These are phyloP conservation scores for Circaetus gallicus DNA, from an alignment of 2,113 vertebrate species.

Conservation along the genomic window DNA sequence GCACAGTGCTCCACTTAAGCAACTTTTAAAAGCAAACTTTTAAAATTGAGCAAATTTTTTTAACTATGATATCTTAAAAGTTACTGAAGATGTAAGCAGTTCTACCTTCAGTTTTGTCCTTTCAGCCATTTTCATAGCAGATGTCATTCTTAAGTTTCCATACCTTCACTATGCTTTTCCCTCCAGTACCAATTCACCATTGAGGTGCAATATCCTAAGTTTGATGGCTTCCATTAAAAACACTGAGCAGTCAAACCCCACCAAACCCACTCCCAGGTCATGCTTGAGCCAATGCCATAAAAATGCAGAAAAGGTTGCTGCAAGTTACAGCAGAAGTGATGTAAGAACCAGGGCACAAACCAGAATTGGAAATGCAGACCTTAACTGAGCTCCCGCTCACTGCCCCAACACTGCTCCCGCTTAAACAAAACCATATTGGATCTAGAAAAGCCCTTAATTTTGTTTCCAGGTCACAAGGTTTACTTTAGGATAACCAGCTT, in stretches of 20 bases:
- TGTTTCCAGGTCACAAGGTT: neutral
- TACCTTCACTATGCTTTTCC: neutral
- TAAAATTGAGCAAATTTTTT: neutral
- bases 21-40: neutral
- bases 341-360: neutral
- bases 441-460: neutral
- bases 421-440: neutral
- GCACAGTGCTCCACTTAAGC: neutral
- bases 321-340: neutral
- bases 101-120: neutral
- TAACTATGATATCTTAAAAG: neutral
- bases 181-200: neutral
- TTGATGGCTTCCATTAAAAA: neutral
- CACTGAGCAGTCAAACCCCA: neutral
- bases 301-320: neutral
- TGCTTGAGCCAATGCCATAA: neutral
- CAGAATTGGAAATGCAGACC: neutral
- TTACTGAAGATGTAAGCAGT: neutral
- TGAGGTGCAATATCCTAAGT: neutral
- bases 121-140: neutral
- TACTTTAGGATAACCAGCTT: neutral
- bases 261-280: neutral
- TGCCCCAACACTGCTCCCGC: neutral
- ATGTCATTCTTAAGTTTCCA: neutral
- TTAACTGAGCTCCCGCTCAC: neutral